Percentiles rank a stretch among this genome's conserved stretches.
phyloP scores from a whole-genome alignment of 2,797 vertebrate genomes.

The Microctenopoma steveboyesi region DNA sequence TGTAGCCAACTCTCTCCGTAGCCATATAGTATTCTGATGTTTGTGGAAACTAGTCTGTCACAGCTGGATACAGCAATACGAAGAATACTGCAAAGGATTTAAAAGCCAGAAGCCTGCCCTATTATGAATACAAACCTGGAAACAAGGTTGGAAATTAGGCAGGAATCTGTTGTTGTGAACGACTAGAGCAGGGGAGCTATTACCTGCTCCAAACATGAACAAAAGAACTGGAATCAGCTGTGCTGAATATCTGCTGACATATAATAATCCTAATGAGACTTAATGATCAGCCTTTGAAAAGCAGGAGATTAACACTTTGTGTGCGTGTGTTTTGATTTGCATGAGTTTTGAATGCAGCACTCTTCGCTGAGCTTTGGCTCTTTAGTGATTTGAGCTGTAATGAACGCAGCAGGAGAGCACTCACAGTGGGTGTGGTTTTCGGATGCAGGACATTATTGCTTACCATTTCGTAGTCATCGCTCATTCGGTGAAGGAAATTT shows the following conservation, averaged over 20 bases:
- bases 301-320: conserved; percentile 5
- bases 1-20: conserved; percentile 11
- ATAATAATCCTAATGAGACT: conserved; percentile 8
- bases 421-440: conserved; percentile 13
- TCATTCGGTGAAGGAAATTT: conserved; percentile 14
- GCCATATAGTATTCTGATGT: conserved; percentile 36
- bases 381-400: conserved; percentile 19
- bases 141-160: background rate
- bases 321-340: background rate
- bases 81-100: conserved; percentile 3
- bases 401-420: conserved; percentile 31
- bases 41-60: conserved; percentile 26
- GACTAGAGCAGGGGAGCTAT: background rate
- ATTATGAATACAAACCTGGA: conserved; percentile 1
- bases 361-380: conserved; percentile 17
- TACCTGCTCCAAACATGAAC: conserved; percentile 2
- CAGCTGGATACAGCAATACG: conserved; percentile 22
- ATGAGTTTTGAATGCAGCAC: conserved; percentile 19
- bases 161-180: background rate
- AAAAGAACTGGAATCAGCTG: background rate
- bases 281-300: conserved; percentile 21
- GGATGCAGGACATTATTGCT: conserved; percentile 6
- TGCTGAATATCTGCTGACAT: background rate
- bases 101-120: background rate
- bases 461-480: conserved; percentile 19